These are phyloP conservation scores for Anguilla marmorata DNA, from an alignment of 2,797 vertebrate species.

Conservation along the genomic window DNA sequence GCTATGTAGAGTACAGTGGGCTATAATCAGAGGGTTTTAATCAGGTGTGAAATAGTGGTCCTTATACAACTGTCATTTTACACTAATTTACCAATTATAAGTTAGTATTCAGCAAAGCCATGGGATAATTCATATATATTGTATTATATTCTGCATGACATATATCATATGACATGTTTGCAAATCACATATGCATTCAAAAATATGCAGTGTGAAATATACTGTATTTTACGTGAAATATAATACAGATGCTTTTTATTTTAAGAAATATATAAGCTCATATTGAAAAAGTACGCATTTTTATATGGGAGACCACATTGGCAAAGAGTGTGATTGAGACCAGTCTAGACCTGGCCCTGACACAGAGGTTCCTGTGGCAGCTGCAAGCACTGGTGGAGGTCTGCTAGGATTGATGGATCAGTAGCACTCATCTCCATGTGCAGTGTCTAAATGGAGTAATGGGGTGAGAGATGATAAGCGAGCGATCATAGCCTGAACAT, in stretches of 20 bases:
- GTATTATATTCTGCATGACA: no score
- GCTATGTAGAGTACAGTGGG: no score
- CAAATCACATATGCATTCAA: not conserved
- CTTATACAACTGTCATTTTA: no score
- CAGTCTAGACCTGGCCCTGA: not conserved
- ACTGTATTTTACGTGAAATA: not conserved
- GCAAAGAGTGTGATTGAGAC: not conserved
- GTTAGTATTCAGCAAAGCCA: no score
- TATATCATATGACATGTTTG: no score
- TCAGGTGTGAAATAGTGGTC: no score
- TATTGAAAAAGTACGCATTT: not conserved
- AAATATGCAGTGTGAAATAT: not conserved
- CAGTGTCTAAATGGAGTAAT: slow-evolving; percentile 15
- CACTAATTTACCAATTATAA: no score
- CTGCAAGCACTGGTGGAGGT: slow-evolving; percentile 8
- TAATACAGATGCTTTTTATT: not conserved
- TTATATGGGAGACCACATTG: not conserved
- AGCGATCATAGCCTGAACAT: not conserved
- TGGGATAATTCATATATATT: no score
- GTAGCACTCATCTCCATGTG: not conserved
- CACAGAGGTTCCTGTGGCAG: not conserved
- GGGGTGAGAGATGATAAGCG: slow-evolving; percentile 18
- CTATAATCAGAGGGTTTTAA: no score
- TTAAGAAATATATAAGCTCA: not conserved
- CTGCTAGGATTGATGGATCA: not conserved